Percentiles rank a stretch among this genome's conserved stretches.
phyloP scores from a whole-genome alignment of 2,888 invertebrate genomes.

The Esperia sulphurella region DNA sequence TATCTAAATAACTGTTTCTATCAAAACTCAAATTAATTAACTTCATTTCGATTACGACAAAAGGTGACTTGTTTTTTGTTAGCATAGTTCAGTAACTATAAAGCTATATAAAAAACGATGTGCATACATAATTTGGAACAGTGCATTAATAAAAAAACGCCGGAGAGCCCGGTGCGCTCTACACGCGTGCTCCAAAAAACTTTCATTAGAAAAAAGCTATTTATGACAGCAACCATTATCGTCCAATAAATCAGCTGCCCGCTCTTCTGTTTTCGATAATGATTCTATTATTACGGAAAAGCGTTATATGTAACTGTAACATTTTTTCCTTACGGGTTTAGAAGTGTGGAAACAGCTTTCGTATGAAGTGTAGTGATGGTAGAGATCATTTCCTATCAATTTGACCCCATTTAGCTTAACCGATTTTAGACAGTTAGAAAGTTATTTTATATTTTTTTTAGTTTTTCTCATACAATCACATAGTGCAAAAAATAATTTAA shows the following conservation, averaged over 20 bases:
- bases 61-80: conserved; percentile 45
- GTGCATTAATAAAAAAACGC: conserved; percentile 59
- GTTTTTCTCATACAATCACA: no score
- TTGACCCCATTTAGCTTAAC: no score
- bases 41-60: conserved; percentile 37
- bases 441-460: no score
- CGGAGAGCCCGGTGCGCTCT: conserved; percentile 53
- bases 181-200: conserved; percentile 55
- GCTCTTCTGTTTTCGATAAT: conserved; percentile 80
- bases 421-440: no score
- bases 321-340: conserved; percentile 49
- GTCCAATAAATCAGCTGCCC: conserved; percentile 79
- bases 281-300: conserved; percentile 80
- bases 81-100: conserved; percentile 20
- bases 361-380: neutral
- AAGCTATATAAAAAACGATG: conserved; percentile 31
- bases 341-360: conserved; percentile 36
- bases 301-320: conserved; percentile 79
- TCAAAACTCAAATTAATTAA: conserved; percentile 17
- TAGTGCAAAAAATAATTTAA: no score
- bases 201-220: conserved; percentile 75
- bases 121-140: conserved; percentile 59
- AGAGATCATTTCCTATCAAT: no score
- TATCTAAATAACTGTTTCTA: conserved; percentile 3
- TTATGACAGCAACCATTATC: conserved; percentile 78